Conservation (phyloP, 1,140 invertebrate genomes). For the Macrobrachium rosenbergii region DNA sequence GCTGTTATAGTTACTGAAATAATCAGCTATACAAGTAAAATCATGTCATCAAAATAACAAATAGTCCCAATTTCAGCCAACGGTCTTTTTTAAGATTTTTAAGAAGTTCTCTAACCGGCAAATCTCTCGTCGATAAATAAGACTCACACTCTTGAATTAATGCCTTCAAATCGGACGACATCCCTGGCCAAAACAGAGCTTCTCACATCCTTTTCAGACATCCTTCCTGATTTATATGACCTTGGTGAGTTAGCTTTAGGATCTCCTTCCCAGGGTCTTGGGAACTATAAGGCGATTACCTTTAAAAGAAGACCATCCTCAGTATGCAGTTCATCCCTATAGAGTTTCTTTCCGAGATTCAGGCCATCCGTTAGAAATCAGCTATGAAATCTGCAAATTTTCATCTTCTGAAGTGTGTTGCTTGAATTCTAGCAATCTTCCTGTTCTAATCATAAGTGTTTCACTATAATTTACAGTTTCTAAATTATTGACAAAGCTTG, state of each 20-base stretch:
- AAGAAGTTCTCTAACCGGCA: not conserved
- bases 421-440: no score
- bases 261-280: not conserved
- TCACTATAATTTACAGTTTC: no score
- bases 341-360: not conserved
- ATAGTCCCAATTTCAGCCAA: conserved; percentile 12
- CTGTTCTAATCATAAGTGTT: no score
- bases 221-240: not conserved
- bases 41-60: conserved; percentile 18
- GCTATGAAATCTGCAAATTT: no score
- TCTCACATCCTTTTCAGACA: conserved; percentile 12
- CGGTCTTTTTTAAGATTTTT: not conserved
- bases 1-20: conserved; percentile 66
- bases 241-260: no score
- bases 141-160: conserved; percentile 16
- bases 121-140: not conserved
- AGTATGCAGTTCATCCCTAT: not conserved
- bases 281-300: not conserved
- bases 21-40: conserved; percentile 65
- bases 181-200: conserved; percentile 19
- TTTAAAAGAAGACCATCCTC: not conserved
- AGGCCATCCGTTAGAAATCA: not conserved
- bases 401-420: no score
- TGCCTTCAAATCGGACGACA: conserved; percentile 7
- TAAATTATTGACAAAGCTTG: no score